phyloP scores from a whole-genome alignment of 1,140 invertebrate genomes.

The Gonatopus flavifemur region DNA sequence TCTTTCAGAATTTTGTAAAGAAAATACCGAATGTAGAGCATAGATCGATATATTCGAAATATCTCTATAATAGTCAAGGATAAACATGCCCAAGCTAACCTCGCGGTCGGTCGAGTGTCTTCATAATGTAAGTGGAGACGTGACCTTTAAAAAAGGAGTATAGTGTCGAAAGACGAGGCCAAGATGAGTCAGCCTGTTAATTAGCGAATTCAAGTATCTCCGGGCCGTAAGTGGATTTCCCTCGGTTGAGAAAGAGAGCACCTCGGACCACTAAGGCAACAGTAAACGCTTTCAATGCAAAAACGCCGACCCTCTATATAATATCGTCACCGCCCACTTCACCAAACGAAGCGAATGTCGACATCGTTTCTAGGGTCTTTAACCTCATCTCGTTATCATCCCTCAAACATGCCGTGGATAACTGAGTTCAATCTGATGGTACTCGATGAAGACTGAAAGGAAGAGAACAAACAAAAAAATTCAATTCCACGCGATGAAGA shows the following conservation, averaged over 20 bases:
- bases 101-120: conserved; percentile 12
- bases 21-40: too few relatives aligned
- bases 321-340: conserved; percentile 10
- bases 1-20: too few relatives aligned
- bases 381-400: conserved; percentile 7
- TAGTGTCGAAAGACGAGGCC: conserved; percentile 15
- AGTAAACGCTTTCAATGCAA: conserved; percentile 27
- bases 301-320: conserved; percentile 43
- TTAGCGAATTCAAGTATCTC: conserved; percentile 25
- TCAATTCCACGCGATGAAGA: too few relatives aligned
- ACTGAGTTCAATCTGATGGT: too few relatives aligned
- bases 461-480: too few relatives aligned
- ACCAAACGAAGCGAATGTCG: conserved; percentile 17
- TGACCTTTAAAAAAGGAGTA: conserved; percentile 14
- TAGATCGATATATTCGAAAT: too few relatives aligned
- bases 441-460: too few relatives aligned
- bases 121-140: conserved; percentile 12
- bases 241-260: conserved; percentile 7
- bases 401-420: conserved; percentile 9
- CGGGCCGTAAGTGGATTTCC: conserved; percentile 16
- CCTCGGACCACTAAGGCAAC: conserved; percentile 13
- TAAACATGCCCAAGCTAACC: too few relatives aligned
- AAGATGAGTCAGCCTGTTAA: conserved; percentile 27
- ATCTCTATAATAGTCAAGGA: too few relatives aligned
- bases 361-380: conserved; percentile 2